Conservation (phyloP, 2,797 vertebrate genomes). For the Sebastes elongatus region DNA sequence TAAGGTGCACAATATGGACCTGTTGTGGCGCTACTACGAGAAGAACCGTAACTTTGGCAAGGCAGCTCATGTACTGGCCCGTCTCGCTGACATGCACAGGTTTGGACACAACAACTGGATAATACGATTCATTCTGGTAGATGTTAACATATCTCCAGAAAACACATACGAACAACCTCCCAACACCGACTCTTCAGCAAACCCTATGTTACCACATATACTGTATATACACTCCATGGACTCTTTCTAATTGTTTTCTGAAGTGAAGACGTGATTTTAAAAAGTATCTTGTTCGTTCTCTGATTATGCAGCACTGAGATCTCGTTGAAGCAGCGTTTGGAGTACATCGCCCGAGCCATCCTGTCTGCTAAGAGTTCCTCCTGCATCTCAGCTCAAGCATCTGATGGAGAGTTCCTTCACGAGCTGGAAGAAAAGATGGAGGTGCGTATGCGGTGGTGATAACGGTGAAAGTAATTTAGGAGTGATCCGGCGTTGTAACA, state of each 20-base stretch:
- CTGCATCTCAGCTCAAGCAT: constrained; percentile 89
- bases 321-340: constrained; percentile 93
- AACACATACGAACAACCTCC: too few relatives aligned
- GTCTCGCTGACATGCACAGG: constrained; percentile 96
- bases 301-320: constrained; percentile 89
- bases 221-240: too few relatives aligned
- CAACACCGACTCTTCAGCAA: too few relatives aligned
- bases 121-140: not conserved
- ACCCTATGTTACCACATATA: too few relatives aligned
- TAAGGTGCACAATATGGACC: constrained; percentile 96
- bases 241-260: too few relatives aligned
- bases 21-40: constrained; percentile 97
- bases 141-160: not conserved
- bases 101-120: constrained; percentile 43
- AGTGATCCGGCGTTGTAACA: not conserved
- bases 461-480: not conserved
- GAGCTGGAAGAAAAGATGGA: constrained; percentile 99
- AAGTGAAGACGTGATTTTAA: too few relatives aligned
- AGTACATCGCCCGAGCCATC: constrained; percentile 96
- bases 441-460: constrained; percentile 68
- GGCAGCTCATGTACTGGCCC: constrained; percentile 92
- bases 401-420: constrained; percentile 97
- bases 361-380: constrained; percentile 98
- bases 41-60: constrained; percentile 95
- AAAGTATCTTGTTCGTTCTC: not conserved